Evolutionary conservation across 1,140 invertebrate genomes (phyloP).

Genomic region (Ladona fulva): DNA sequence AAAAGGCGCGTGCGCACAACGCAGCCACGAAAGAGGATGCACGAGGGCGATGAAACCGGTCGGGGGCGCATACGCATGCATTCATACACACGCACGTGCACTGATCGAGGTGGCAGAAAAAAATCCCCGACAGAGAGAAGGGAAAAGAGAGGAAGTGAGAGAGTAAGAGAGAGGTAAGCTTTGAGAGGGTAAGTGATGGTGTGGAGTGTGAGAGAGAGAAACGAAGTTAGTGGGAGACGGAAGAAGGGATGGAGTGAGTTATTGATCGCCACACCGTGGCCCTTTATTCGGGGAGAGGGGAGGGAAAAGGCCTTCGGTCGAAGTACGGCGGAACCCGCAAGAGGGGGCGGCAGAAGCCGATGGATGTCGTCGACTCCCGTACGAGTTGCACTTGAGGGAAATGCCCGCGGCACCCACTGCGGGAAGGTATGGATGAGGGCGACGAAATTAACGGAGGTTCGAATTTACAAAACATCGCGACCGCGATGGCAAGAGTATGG

Average conservation of each 20-base stretch:
- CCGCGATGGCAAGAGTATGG: too few relatives aligned
- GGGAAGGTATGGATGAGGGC: not conserved
- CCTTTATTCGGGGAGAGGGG: not conserved
- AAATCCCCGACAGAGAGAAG: not conserved
- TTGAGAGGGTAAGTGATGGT: not conserved
- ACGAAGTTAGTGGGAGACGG: not conserved
- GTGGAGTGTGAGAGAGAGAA: not conserved
- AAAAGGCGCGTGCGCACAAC: not conserved
- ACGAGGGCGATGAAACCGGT: not conserved
- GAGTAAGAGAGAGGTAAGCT: not conserved
- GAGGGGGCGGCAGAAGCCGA: too few relatives aligned
- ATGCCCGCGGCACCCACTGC: not conserved
- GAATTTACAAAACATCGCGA: not conserved
- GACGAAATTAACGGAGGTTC: not conserved
- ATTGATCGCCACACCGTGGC: not conserved
- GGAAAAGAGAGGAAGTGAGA: not conserved
- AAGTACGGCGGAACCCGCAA: too few relatives aligned
- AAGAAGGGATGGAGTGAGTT: slow-evolving; percentile 1
- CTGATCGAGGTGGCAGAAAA: not conserved
- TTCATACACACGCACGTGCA: not conserved
- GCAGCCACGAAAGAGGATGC: not conserved
- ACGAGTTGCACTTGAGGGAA: not conserved
- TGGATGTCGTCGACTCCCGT: not conserved
- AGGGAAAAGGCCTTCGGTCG: too few relatives aligned
- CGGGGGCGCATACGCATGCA: not conserved